phyloP scores from a whole-genome alignment of 2,888 invertebrate genomes.

The Neoaliturus tenellus region DNA sequence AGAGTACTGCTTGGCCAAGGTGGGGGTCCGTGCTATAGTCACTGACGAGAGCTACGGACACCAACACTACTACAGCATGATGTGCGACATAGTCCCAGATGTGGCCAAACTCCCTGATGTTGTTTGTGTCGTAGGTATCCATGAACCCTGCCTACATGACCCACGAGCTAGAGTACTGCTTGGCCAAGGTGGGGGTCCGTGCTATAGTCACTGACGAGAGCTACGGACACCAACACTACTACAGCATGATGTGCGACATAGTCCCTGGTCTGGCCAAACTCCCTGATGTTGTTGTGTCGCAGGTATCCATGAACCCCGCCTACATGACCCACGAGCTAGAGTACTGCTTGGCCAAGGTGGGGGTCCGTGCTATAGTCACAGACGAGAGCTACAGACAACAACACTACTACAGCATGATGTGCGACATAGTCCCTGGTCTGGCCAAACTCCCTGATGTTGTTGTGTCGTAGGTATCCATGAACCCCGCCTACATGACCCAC shows the following conservation, averaged over 20 bases:
- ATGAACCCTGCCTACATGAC: constrained; percentile 86
- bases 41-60: constrained; percentile 78
- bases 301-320: constrained; percentile 87
- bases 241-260: constrained; percentile 77
- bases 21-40: constrained; percentile 80
- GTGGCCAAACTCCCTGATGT: too few species aligned
- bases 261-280: constrained; percentile 74
- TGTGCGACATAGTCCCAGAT: constrained; percentile 76
- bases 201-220: constrained; percentile 79
- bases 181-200: constrained; percentile 82
- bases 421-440: constrained; percentile 74
- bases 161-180: constrained; percentile 82
- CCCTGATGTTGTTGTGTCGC: too few species aligned
- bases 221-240: constrained; percentile 81
- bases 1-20: constrained; percentile 83
- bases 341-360: constrained; percentile 84
- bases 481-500: constrained; percentile 82
- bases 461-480: constrained; percentile 83
- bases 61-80: constrained; percentile 81
- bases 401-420: constrained; percentile 81
- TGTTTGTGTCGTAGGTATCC: constrained; percentile 79
- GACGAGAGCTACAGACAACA: constrained; percentile 79
- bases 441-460: too few species aligned
- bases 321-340: constrained; percentile 82
- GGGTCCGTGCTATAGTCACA: constrained; percentile 80